Conservation (phyloP, 92 coral and sea anemone species). For the Siderastrea radians region DNA sequence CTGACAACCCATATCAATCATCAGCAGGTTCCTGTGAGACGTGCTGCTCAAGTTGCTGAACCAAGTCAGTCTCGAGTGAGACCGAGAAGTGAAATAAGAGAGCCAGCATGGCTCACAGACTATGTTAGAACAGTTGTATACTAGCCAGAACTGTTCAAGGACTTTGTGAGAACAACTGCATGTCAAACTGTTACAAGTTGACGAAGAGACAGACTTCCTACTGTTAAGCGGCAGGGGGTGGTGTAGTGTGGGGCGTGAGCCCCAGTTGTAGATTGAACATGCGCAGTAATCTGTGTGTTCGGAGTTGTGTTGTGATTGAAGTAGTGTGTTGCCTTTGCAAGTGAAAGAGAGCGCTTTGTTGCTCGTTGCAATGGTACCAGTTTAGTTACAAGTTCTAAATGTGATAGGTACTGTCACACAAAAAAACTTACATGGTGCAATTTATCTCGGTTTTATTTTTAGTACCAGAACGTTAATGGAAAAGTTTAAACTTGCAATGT, state of each 20-base stretch:
- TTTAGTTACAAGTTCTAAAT: no score
- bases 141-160: neutral
- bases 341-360: neutral
- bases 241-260: constrained; percentile 37
- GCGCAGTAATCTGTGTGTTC: neutral
- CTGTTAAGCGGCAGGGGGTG: constrained; percentile 4
- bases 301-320: neutral
- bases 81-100: neutral
- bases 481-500: no score
- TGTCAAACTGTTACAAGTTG: neutral
- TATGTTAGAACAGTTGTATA: constrained; percentile 1
- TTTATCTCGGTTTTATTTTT: no score
- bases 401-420: no score
- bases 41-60: neutral
- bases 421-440: no score
- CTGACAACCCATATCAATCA: neutral
- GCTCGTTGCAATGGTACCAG: neutral
- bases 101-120: constrained; percentile 17
- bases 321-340: neutral
- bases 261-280: constrained; percentile 1
- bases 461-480: no score
- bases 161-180: neutral
- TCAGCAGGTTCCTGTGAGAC: neutral
- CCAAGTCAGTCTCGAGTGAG: constrained; percentile 3
- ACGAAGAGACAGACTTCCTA: neutral